phyloP scores from a whole-genome alignment of 2,113 vertebrate species.

The Ciconia boyciana region DNA sequence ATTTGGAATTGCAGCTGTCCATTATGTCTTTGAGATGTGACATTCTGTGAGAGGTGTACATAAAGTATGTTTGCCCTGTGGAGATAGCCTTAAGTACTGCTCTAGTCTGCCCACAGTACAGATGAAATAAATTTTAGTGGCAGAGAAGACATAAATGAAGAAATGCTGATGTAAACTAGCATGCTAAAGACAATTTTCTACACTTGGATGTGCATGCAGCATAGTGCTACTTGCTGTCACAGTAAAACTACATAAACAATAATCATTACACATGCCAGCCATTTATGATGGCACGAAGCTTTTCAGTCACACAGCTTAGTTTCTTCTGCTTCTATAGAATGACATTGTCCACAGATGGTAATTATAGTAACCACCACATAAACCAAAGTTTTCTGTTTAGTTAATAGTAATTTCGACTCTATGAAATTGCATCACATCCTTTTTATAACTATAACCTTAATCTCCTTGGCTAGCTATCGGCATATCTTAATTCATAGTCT shows the following conservation, averaged over 20 bases:
- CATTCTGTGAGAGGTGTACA: not conserved
- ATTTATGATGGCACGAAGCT: not conserved
- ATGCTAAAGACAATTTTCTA: not conserved
- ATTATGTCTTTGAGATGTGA: not conserved
- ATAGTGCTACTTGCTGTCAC: not conserved
- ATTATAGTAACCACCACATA: not conserved
- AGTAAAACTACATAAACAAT: not conserved
- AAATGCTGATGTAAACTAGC: not conserved
- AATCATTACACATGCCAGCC: not conserved
- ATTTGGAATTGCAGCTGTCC: not conserved
- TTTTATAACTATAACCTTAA: not conserved
- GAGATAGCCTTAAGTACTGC: not conserved
- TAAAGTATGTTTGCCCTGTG: not conserved
- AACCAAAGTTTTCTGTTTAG: not conserved
- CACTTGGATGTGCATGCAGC: not conserved
- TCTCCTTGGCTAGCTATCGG: not conserved
- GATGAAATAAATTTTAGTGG: not conserved
- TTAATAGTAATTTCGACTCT: not conserved
- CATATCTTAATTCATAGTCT: not conserved
- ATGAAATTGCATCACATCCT: not conserved
- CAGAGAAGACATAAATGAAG: not conserved
- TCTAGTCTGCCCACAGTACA: not conserved
- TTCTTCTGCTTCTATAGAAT: not conserved
- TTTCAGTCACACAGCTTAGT: not conserved
- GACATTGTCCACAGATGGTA: not conserved